Evolutionary conservation across 2,888 invertebrate species (phyloP).

Genomic region (Andrena haemorrhoa): DNA sequence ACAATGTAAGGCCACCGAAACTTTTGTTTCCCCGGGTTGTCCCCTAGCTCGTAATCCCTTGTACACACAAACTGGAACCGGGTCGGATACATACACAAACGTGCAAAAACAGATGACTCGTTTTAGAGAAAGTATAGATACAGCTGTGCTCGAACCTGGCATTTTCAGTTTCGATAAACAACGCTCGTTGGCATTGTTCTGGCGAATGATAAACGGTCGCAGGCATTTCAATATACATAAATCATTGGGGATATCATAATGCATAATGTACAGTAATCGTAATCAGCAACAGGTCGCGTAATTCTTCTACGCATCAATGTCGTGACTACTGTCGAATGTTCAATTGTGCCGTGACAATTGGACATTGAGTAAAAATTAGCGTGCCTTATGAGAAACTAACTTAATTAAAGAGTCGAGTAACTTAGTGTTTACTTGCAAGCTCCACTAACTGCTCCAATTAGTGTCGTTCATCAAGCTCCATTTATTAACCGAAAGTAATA

Average conservation of each 20-base stretch:
- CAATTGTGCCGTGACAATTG: neutral
- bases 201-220: neutral
- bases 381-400: neutral
- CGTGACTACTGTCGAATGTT: neutral
- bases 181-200: neutral
- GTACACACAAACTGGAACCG: neutral
- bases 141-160: neutral
- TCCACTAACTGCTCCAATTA: neutral
- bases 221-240: neutral
- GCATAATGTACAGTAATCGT: constrained; percentile 17
- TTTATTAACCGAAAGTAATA: neutral
- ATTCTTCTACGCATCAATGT: no score
- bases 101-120: constrained; percentile 25
- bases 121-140: constrained; percentile 18
- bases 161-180: neutral
- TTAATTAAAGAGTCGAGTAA: neutral
- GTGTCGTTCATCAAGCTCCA: neutral
- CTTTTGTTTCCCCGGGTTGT: neutral
- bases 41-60: neutral
- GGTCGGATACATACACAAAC: neutral
- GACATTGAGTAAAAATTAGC: neutral
- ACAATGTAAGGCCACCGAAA: no score
- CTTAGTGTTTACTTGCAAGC: neutral
- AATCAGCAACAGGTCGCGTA: constrained; percentile 33
- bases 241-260: neutral